These are phyloP conservation scores for Drosophila santomea DNA, from an alignment of 1,140 invertebrate species.

Conservation along the genomic window DNA sequence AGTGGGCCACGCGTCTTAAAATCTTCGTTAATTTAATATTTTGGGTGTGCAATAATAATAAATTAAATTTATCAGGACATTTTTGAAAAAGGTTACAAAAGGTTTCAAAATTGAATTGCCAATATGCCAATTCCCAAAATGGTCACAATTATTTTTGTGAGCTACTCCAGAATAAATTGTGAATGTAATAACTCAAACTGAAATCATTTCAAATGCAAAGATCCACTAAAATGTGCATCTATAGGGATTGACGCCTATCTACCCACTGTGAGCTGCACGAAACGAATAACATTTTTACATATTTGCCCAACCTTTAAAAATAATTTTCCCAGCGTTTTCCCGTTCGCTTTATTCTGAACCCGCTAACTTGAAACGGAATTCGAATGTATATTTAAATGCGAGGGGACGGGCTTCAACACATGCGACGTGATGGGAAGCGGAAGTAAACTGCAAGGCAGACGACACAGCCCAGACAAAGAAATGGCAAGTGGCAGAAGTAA, in stretches of 20 bases:
- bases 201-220: too few species aligned
- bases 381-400: slow-evolving; percentile 73
- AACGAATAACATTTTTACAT: slow-evolving; percentile 73
- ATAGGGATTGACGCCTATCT: not conserved
- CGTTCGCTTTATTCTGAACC: slow-evolving; percentile 64
- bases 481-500: slow-evolving; percentile 62
- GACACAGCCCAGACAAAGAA: slow-evolving; percentile 59
- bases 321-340: slow-evolving; percentile 61
- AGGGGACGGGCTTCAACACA: slow-evolving; percentile 11
- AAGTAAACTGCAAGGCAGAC: slow-evolving; percentile 39
- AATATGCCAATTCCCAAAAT: too few species aligned
- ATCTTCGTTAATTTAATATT: not conserved
- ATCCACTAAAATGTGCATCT: too few species aligned
- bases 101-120: too few species aligned
- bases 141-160: too few species aligned
- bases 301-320: slow-evolving; percentile 74
- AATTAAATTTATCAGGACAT: too few species aligned
- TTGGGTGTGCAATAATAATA: too few species aligned
- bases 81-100: too few species aligned
- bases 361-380: slow-evolving; percentile 79
- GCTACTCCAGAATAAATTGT: too few species aligned
- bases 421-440: slow-evolving; percentile 12
- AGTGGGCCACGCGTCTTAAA: not conserved
- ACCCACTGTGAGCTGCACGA: slow-evolving; percentile 8
- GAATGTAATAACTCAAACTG: too few species aligned